Base-by-base conservation (phyloP, 2,113 vertebrate genomes). In the Chaetodon auriga region DNA sequence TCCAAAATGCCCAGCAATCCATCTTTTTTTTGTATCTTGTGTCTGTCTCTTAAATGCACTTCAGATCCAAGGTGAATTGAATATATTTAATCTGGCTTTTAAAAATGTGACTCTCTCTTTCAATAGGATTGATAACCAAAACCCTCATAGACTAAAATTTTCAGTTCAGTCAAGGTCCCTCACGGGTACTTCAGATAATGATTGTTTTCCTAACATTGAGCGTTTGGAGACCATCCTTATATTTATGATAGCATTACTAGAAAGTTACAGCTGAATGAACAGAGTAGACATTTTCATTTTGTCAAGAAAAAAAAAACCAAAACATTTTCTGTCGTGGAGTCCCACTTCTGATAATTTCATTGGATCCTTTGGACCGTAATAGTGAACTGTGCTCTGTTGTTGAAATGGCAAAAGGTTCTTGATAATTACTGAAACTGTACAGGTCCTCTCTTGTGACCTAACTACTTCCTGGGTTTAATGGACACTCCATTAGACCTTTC, bases 391-490 rank as follows among this genome's bases (percentile, higher is more conserved):
- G 45, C 19, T 21, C 8, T 65, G n/a, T 35, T 85, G 54, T 76
- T 75, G 43, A 75, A 66, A 68, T 41, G 10, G 8, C 55, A 21
- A 74, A 73, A 54, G 5, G 57, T 72, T 68, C 3, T 48, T 66
- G 12, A 72, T 78, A 72, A 74, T 82, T 38, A 53, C 43, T n/a
- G 12, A 19, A 57, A 60, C 54, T 43, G 9, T n/a, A 5, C 23
- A 65, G 10, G 61, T 68, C 38, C 12, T 84, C 57, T 48, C 77
- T 54, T 25, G 70, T 60, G 81, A 36, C 63, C 38, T 12, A 16
- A 30, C 64, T 18, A 7, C 75, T 86, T 86, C 85, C 77, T 70
- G 68, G 35, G 9, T 81, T 64, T 85, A 90, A 90, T 90, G 86
- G 63, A 72, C 69, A 35, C 14, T 63, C 82, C 90, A 90, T 83